Base-by-base conservation (phyloP, 1,140 invertebrate genomes). In the Thereuonema tuberculata region DNA sequence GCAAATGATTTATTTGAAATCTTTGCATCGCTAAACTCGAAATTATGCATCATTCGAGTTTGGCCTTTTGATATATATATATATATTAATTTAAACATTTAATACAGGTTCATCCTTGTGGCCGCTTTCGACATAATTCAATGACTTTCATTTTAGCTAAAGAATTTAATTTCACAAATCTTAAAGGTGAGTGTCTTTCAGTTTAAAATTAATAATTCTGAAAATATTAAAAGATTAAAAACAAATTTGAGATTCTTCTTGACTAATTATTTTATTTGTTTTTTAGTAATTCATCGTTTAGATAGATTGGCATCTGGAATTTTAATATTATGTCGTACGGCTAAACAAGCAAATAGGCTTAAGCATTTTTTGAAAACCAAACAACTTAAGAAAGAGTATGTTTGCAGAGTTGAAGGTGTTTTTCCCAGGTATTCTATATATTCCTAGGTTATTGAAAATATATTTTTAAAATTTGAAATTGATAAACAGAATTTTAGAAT, bases 121-220 rank as follows among this genome's bases (percentile, higher is more conserved):
- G 94, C 58, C 80, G 92, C 62, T 98, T 97, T 73, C 80, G 94
- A 29, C 90, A 95, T 76, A 98, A 98, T 74, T 93, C 92, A 14
- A 85, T 98, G 46, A 87, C 93, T 23, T 95, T 93, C 72, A 97
- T 98, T 64, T 80, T 98, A 64, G 92, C 90, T 65, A 96, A 96
- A 76, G 94, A 98, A 74, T 87, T 92, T 73, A 91, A 93, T 72
- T 77, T 93, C 72, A 90, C 90, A 71, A 93, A 97, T 71, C 78
- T 98, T 52, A 80, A 93, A 69, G 93, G 93, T 67, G 92, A 67
- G 69, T n/a, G n/a, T n/a, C n/a, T n/a, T n/a, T n/a, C n/a, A n/a
- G n/a, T n/a, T n/a, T n/a, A n/a, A n/a, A n/a, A n/a, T n/a, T n/a
- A n/a, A n/a, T n/a, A n/a, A n/a, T n/a, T n/a, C n/a, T n/a, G n/a